Evolutionary conservation across 1,140 invertebrate genomes (phyloP).

Genomic region (Oreohelix idahoensis): DNA sequence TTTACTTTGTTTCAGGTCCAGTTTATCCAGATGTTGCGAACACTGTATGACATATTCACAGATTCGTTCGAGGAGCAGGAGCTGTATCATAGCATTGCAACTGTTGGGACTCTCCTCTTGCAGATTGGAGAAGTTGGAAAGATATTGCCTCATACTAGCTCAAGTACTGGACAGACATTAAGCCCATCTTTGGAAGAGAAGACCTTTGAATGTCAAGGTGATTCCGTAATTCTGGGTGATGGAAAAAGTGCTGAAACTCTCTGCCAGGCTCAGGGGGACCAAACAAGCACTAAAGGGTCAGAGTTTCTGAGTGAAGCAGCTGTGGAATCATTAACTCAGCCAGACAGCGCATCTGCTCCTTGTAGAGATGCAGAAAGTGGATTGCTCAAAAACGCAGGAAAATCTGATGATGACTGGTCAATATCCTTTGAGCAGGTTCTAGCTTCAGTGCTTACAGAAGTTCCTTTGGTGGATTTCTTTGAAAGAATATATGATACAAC

Average conservation of each 20-base stretch:
- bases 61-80: constrained; percentile 81
- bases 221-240: not conserved
- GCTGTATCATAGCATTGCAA: constrained; percentile 81
- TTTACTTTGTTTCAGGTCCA: constrained; percentile 79
- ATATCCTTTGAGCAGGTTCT: constrained; percentile 93
- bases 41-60: constrained; percentile 87
- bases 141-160: constrained; percentile 70
- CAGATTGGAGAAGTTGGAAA: constrained; percentile 90
- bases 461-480: constrained; percentile 84
- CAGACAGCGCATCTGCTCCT: not conserved
- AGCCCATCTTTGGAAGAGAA: not conserved
- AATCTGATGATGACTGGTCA: constrained; percentile 81
- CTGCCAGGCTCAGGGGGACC: not conserved
- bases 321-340: not conserved
- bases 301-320: not conserved
- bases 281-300: not conserved
- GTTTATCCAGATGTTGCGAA: constrained; percentile 91
- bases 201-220: not conserved
- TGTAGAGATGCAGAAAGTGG: not conserved
- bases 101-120: constrained; percentile 85
- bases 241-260: not conserved
- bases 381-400: constrained; percentile 48
- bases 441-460: constrained; percentile 84
- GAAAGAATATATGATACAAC: constrained; percentile 78
- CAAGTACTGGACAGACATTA: not conserved